These are phyloP conservation scores for Mactra quadrangularis DNA, from an alignment of 1,140 invertebrate genomes.

Conservation along the genomic window DNA sequence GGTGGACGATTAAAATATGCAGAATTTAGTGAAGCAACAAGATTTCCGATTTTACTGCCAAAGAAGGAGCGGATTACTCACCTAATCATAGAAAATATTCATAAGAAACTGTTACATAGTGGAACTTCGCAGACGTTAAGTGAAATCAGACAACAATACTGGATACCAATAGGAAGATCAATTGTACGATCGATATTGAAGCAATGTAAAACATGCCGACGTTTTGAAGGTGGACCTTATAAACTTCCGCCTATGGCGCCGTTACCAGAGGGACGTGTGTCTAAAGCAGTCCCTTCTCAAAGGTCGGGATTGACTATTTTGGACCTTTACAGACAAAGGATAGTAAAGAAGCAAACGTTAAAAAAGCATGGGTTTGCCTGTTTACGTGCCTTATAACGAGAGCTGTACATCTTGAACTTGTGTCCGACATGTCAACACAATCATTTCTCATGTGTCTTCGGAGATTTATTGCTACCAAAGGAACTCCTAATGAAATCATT, in stretches of 20 bases:
- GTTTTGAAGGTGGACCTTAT: slow-evolving; percentile 12
- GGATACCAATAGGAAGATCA: slow-evolving; percentile 38
- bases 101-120: slow-evolving; percentile 17
- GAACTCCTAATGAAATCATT: slow-evolving; percentile 25
- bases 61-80: slow-evolving; percentile 5
- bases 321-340: neutral
- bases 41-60: slow-evolving; percentile 3
- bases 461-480: slow-evolving; percentile 18
- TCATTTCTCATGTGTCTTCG: neutral
- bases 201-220: neutral
- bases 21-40: neutral
- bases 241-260: neutral
- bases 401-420: slow-evolving; percentile 32
- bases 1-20: slow-evolving; percentile 15
- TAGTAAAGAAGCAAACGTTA: neutral
- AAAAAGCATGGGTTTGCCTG: slow-evolving; percentile 23
- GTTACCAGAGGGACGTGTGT: neutral
- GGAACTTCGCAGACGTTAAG: slow-evolving; percentile 24
- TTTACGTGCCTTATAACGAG: slow-evolving; percentile 10
- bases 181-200: neutral
- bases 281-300: neutral
- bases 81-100: slow-evolving; percentile 9
- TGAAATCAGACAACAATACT: slow-evolving; percentile 32
- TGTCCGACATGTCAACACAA: slow-evolving; percentile 24
- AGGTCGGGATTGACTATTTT: neutral